Evolutionary conservation across 2,797 vertebrate species (phyloP), one percentile per base, ranked within the genome.

Genomic region (Spinibarbus caldwelli): DNA sequence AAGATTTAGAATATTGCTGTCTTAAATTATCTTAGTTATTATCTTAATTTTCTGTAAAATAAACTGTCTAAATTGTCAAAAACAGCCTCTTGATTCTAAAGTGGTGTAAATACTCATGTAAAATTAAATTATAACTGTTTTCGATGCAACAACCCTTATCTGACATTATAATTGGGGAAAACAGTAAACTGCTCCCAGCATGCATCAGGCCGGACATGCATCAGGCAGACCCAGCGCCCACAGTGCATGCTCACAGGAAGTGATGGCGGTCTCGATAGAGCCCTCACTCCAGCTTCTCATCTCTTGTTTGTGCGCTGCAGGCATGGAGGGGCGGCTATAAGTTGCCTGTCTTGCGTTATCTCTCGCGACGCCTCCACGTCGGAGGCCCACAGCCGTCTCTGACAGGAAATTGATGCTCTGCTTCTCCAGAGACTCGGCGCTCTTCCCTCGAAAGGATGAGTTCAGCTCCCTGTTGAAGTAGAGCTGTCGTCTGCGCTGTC

Each of bases 381-480:
- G n/a, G n/a, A n/a, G n/a, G n/a, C n/a, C n/a, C n/a, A n/a, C n/a
- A n/a, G n/a, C n/a, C 91, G 88, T 89, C 89, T 82, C 83, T 92
- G 94, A 93, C 93, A 94, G 91, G 87, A 94, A 91, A 94, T 91
- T 93, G 94, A 94, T 92, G 92, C 85, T 82, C 87, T 72, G 87
- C 85, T 90, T 91, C 87, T 92, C 87, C 83, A 79, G 78, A 77
- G 87, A 87, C 88, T 78, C 88, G 76, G 81, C 87, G 85, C 85
- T 52, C 91, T 90, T 88, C 86, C 88, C 87, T 85, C 71, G 87
- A 90, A 90, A 93, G 90, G 91, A 93, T 89, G 91, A 92, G 92
- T 94, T 93, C 89, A 93, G 91, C 92, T 92, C 91, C 87, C 91
- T 80, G 88, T 87, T 9, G 87, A 87, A 90, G 89, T 85, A 80